Conservation (phyloP, 1,140 invertebrate species). For the Leptoteleia sp. region DNA sequence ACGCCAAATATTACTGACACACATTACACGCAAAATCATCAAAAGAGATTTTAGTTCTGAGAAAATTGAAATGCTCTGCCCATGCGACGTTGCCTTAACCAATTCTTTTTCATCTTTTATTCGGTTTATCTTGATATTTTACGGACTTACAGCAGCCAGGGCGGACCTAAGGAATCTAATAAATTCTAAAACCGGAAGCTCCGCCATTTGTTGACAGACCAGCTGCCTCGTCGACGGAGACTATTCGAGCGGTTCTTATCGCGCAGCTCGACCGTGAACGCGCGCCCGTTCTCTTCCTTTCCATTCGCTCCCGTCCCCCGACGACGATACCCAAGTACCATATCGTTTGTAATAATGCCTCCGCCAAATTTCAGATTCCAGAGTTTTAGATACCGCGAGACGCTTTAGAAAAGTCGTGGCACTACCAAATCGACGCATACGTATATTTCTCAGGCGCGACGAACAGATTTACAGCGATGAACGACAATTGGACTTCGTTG, state of each 20-base stretch:
- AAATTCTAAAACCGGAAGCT: conserved; percentile 78
- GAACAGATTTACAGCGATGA: conserved; percentile 6
- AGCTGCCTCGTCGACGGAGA: conserved; percentile 74
- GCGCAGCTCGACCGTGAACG: conserved; percentile 59
- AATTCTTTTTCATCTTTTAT: conserved; percentile 21
- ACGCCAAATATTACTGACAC: conserved; percentile 40
- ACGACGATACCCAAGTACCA: conserved; percentile 5
- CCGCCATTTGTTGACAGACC: conserved; percentile 75
- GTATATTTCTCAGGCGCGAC: neutral
- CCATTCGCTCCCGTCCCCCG: conserved; percentile 7
- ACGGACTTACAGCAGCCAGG: conserved; percentile 73
- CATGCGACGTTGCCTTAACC: conserved; percentile 31
- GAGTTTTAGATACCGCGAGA: too few species aligned
- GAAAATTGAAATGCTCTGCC: conserved; percentile 45
- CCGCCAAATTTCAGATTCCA: neutral
- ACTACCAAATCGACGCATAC: too few species aligned
- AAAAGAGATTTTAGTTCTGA: conserved; percentile 52
- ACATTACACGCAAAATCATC: conserved; percentile 45
- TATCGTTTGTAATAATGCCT: neutral
- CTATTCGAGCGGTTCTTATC: conserved; percentile 66
- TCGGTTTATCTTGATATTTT: conserved; percentile 33
- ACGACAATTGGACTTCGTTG: conserved; percentile 1
- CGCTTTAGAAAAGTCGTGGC: too few species aligned
- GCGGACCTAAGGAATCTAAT: conserved; percentile 75
- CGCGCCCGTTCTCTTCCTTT: conserved; percentile 58